Conservation (phyloP, 2,888 invertebrate genomes). For the Dichetophora obliterata region DNA sequence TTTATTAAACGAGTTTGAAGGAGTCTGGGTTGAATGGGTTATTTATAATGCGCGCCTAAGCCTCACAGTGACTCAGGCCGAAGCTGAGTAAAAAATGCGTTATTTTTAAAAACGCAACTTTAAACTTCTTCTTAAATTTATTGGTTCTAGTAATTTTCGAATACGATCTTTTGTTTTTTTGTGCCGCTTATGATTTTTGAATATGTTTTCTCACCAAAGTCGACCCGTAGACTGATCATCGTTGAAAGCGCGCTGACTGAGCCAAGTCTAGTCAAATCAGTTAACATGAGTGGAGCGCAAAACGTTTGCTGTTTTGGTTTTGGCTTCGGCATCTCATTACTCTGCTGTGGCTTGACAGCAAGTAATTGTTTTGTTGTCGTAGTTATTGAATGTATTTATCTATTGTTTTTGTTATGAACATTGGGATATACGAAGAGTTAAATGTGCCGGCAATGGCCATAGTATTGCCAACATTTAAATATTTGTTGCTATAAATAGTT, state of each 20-base stretch:
- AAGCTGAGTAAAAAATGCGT: too few relatives aligned
- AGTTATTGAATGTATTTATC: not conserved
- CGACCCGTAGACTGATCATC: constrained; percentile 15
- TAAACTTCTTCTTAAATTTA: not conserved
- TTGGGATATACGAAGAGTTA: not conserved
- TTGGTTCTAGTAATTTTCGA: not conserved
- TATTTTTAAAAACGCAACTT: too few relatives aligned
- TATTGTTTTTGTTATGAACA: not conserved
- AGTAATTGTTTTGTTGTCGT: not conserved
- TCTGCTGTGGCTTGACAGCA: not conserved
- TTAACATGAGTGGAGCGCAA: constrained; percentile 7
- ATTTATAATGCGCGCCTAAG: too few relatives aligned
- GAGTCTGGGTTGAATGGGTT: too few relatives aligned
- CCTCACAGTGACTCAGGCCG: too few relatives aligned
- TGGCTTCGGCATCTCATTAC: not conserved
- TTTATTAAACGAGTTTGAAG: too few relatives aligned
- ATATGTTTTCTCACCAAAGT: not conserved
- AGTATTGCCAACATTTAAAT: not conserved
- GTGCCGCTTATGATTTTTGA: not conserved
- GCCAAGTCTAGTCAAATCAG: constrained; percentile 33
- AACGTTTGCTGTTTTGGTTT: not conserved
- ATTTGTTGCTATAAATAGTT: too few relatives aligned
- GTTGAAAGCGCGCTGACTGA: constrained; percentile 8
- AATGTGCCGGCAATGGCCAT: not conserved
- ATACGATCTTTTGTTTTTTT: not conserved